These are phyloP conservation scores for Microctonus hyperodae DNA, from an alignment of 2,888 invertebrate species.

Conservation along the genomic window DNA sequence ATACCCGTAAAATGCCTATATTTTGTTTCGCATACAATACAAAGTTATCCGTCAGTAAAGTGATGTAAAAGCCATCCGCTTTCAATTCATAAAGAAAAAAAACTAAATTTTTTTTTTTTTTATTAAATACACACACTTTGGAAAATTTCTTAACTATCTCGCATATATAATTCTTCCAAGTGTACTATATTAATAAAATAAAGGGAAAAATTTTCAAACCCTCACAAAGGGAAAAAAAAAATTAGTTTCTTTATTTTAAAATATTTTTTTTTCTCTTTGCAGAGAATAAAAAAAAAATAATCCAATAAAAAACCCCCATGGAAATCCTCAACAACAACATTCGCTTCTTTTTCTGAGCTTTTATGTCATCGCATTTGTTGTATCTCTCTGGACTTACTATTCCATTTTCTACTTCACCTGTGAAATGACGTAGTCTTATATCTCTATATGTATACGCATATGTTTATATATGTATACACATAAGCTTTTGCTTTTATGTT, in stretches of 20 bases:
- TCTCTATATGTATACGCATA: background rate
- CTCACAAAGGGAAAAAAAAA: too few relatives aligned
- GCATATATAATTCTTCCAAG: too few relatives aligned
- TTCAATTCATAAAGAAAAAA: too few relatives aligned
- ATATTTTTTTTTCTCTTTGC: too few relatives aligned
- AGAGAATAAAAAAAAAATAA: background rate
- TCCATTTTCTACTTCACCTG: constrained; percentile 6
- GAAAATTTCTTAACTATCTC: too few relatives aligned
- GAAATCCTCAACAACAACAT: background rate
- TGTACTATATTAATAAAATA: too few relatives aligned
- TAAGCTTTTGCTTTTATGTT: background rate
- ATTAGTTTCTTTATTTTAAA: too few relatives aligned
- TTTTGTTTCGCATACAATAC: background rate
- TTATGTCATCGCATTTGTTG: constrained; percentile 4
- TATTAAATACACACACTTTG: too few relatives aligned
- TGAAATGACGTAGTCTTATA: background rate
- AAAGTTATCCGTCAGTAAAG: background rate
- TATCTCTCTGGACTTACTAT: constrained; percentile 2
- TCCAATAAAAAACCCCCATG: background rate
- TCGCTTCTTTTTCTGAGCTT: background rate
- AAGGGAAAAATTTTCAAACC: too few relatives aligned
- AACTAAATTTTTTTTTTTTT: too few relatives aligned
- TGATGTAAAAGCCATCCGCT: background rate
- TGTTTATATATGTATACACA: background rate
- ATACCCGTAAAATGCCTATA: background rate